phyloP scores from a whole-genome alignment of 2,797 vertebrate genomes.

The Acestrorhynchus altus region DNA sequence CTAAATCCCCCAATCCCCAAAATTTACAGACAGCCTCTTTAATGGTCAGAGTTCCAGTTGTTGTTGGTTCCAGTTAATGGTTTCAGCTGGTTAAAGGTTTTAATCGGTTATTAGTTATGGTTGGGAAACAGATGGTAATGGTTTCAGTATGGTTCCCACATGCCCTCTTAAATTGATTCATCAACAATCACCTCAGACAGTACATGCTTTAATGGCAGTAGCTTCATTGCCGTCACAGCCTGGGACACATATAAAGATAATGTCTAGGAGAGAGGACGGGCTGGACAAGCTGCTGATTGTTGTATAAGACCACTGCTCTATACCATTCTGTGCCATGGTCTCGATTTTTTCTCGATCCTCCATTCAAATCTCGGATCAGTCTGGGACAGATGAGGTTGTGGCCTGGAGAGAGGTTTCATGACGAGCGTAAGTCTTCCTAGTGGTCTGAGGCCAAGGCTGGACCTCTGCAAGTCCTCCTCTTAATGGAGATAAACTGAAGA shows the following conservation, averaged over 20 bases:
- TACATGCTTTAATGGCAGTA: neutral
- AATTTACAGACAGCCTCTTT: too few species aligned
- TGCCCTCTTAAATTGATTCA: neutral
- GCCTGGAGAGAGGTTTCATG: neutral
- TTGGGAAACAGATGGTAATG: too few species aligned
- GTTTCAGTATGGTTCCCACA: neutral
- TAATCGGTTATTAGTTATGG: neutral
- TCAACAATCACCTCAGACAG: neutral
- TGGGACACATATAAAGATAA: neutral
- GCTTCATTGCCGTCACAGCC: neutral
- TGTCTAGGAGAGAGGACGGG: neutral
- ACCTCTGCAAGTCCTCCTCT: neutral
- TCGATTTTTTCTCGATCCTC: neutral
- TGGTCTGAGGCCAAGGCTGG: neutral
- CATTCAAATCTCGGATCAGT: slow-evolving; percentile 8
- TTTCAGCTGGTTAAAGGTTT: neutral
- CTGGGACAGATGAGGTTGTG: neutral
- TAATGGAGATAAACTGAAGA: slow-evolving; percentile 35
- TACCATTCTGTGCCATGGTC: neutral
- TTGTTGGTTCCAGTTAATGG: too few species aligned
- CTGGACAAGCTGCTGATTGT: neutral
- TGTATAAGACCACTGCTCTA: neutral
- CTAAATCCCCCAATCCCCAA: too few species aligned
- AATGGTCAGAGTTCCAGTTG: too few species aligned
- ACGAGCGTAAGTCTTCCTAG: neutral